A percentile compares a stretch with the other conserved stretches of the same genome.
Conservation (phyloP, 2,888 invertebrate species). For the Ormyrus nitidulus region DNA sequence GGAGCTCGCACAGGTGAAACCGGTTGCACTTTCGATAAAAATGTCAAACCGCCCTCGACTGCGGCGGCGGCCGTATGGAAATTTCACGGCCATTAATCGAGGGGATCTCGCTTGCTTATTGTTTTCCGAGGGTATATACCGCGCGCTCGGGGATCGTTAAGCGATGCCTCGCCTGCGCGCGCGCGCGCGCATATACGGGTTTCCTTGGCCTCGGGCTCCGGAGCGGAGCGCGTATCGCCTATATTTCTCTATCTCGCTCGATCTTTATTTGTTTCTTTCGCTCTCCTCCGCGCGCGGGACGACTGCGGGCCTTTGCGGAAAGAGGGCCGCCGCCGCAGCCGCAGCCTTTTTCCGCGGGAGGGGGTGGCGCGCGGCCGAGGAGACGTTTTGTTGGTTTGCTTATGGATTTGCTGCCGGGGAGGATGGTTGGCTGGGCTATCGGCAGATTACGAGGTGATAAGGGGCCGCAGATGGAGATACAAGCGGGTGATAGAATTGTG, state of each 20-base stretch:
- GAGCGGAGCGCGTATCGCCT: constrained; percentile 37
- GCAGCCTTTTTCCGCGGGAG: too few species aligned
- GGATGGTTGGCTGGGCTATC: too few species aligned
- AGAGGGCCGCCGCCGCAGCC: neutral
- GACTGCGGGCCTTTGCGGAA: neutral
- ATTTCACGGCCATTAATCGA: constrained; percentile 58
- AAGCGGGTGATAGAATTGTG: too few species aligned
- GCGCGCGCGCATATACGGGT: constrained; percentile 32
- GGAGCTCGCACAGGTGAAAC: constrained; percentile 30
- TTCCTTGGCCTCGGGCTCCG: constrained; percentile 48
- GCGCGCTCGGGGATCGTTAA: constrained; percentile 46
- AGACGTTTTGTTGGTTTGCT: too few species aligned
- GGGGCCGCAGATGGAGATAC: too few species aligned
- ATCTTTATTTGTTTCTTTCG: constrained; percentile 49
- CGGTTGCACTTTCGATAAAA: constrained; percentile 54
- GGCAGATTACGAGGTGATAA: too few species aligned
- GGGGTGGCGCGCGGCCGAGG: too few species aligned
- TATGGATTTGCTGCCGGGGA: too few species aligned
- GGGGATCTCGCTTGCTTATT: constrained; percentile 55
- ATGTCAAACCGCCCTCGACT: constrained; percentile 54
- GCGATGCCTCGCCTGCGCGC: constrained; percentile 20
- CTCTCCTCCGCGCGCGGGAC: neutral
- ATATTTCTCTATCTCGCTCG: constrained; percentile 49
- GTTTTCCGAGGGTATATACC: constrained; percentile 50
- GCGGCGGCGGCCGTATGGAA: constrained; percentile 47